Base-by-base conservation (phyloP, 2,888 invertebrate species). In the Drosophila stalkeri region DNA sequence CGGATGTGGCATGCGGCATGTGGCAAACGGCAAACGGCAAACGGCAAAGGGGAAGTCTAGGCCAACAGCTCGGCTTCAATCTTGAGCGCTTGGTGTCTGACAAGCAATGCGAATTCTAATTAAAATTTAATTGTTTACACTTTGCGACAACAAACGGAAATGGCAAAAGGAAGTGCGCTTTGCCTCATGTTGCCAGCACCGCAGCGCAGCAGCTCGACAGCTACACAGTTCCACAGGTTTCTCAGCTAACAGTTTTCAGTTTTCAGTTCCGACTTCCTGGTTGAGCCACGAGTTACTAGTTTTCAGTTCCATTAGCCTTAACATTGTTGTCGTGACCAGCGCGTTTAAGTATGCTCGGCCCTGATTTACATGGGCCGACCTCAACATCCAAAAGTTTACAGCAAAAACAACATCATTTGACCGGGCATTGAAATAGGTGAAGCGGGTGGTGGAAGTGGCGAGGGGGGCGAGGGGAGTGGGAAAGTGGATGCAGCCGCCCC, bases 41-140 rank as follows among this genome's bases (percentile, higher is more conserved):
- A 11, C 35, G 62, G 55, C 52, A 69, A 56, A 44, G 52, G 73
- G 52, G 57, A 77, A 46, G 44, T 54, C 27, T 35, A 35, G 27
- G 31, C 41, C 59, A 61, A 56, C 41, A 55, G 60, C 51, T 61
- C 55, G 31, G 43, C 43, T 61, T 44, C 72, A 72, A 27, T 65
- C 60, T 60, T 20, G 14, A 49, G 44, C 51, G 47, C 18, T 43
- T 62, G 43, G 11, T 46, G 46, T 46, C 57, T 82, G 78, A 86
- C 84, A 86, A 81, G 66, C 86, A 80, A 73, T 75, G 79, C 82
- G 80, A 78, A 80, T 82, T 88, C 89, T 89, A 86, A 86, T 86
- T 86, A 86, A 86, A 88, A 78, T 86, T 89, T 86, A 86, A 86
- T 89, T 86, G 89, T 86, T 86, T 86, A 82, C 88, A 86, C 85